phyloP scores from a whole-genome alignment of 2,113 vertebrate genomes.

The Clupea harengus region DNA sequence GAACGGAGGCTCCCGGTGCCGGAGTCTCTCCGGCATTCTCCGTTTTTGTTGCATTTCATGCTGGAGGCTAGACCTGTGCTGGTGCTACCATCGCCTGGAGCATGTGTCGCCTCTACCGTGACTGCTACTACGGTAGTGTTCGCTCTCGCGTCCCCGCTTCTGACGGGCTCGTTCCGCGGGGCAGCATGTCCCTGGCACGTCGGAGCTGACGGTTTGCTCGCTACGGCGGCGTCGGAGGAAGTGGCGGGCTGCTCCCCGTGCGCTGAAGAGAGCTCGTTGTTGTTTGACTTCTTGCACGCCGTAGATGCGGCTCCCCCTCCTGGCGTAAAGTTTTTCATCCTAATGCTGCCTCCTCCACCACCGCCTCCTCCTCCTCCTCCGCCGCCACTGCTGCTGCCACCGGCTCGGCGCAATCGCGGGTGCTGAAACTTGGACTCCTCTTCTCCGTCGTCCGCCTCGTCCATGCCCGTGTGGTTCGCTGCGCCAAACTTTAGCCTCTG shows the following conservation, averaged over 20 bases:
- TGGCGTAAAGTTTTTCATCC: conserved; percentile 75
- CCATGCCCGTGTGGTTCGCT: conserved; percentile 62
- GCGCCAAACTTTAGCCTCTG: conserved; percentile 45
- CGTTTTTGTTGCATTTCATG: conserved; percentile 82
- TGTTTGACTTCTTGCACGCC: conserved; percentile 65
- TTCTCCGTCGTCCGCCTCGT: conserved; percentile 70
- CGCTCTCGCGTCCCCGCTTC: conserved; percentile 59
- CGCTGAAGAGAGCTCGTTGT: conserved; percentile 59
- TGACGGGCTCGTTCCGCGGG: conserved; percentile 59
- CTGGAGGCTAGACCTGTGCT: conserved; percentile 63
- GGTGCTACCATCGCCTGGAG: conserved; percentile 62
- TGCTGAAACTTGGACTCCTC: conserved; percentile 72
- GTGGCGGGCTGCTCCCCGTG: conserved; percentile 55
- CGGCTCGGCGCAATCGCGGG: conserved; percentile 68
- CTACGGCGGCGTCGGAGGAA: conserved; percentile 62
- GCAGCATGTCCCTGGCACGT: conserved; percentile 69
- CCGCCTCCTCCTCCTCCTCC: conserved; percentile 57
- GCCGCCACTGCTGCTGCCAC: conserved; percentile 61
- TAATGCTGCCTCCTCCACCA: conserved; percentile 65
- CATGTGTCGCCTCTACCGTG: conserved; percentile 60
- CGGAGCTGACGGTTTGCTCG: conserved; percentile 57
- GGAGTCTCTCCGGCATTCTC: conserved; percentile 77
- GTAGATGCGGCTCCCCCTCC: conserved; percentile 75
- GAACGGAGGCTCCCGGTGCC: conserved; percentile 74
- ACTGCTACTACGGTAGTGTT: conserved; percentile 52